These are phyloP conservation scores for Temnothorax nylanderi DNA, from an alignment of 1,140 invertebrate species.

Conservation along the genomic window DNA sequence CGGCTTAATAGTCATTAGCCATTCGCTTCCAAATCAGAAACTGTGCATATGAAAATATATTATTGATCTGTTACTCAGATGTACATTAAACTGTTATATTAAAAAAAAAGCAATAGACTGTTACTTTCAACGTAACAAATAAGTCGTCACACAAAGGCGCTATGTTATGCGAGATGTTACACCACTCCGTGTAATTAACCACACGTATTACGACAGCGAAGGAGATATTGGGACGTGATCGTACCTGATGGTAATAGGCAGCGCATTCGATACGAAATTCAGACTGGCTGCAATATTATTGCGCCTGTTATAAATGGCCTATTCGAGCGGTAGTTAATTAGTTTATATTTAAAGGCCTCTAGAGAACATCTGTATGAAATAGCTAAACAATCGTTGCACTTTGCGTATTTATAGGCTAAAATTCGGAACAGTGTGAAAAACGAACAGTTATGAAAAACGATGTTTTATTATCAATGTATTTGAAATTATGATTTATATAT, in stretches of 20 bases:
- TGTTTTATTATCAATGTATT: neutral
- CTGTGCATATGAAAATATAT: neutral
- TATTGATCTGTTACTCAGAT: neutral
- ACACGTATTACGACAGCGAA: constrained; percentile 38
- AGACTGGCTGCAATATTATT: constrained; percentile 49
- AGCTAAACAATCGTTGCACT: constrained; percentile 33
- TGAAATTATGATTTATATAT: neutral
- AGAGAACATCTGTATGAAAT: constrained; percentile 29
- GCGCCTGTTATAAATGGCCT: constrained; percentile 61
- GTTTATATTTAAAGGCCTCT: constrained; percentile 70
- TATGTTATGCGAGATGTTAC: constrained; percentile 51
- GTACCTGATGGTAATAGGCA: constrained; percentile 35
- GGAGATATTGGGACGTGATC: constrained; percentile 50
- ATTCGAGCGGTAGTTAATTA: constrained; percentile 69
- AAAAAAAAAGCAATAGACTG: neutral
- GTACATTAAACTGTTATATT: neutral
- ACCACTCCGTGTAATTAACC: constrained; percentile 64
- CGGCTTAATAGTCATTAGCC: neutral
- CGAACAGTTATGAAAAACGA: neutral
- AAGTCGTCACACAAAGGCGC: constrained; percentile 3
- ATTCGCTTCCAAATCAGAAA: neutral
- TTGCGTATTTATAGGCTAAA: neutral
- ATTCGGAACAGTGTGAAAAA: neutral
- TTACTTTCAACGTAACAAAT: neutral
- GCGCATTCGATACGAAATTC: constrained; percentile 65